phyloP scores from a whole-genome alignment of 2,113 vertebrate species.

The Pangasianodon hypophthalmus region DNA sequence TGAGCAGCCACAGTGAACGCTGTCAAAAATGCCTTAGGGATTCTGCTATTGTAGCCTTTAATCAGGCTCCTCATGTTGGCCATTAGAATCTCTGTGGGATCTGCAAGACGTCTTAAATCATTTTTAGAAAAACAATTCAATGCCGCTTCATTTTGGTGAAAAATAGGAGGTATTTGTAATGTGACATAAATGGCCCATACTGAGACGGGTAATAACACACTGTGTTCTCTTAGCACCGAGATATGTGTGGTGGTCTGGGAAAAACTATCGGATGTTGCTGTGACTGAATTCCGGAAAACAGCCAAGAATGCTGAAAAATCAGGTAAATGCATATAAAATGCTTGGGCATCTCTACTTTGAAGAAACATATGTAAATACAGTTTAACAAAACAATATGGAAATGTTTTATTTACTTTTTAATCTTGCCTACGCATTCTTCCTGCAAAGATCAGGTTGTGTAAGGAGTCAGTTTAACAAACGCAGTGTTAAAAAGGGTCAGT shows the following conservation, averaged over 20 bases:
- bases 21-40: background rate
- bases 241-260: background rate
- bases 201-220: background rate
- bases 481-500: background rate
- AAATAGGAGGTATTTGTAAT: background rate
- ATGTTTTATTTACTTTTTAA: background rate
- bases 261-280: background rate
- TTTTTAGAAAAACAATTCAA: background rate
- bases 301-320: background rate
- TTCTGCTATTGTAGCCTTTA: slow-evolving; percentile 1
- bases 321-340: background rate
- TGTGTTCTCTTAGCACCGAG: background rate
- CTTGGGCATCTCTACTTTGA: background rate
- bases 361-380: background rate
- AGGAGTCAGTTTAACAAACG: background rate
- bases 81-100: background rate
- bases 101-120: background rate
- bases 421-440: background rate
- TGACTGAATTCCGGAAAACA: background rate
- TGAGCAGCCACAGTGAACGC: background rate
- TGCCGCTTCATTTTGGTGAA: background rate
- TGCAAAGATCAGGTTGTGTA: background rate
- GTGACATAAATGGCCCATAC: background rate
- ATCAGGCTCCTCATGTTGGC: background rate
- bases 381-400: background rate